phyloP scores from a whole-genome alignment of 2,113 vertebrate species.

The Philantomba maxwellii region DNA sequence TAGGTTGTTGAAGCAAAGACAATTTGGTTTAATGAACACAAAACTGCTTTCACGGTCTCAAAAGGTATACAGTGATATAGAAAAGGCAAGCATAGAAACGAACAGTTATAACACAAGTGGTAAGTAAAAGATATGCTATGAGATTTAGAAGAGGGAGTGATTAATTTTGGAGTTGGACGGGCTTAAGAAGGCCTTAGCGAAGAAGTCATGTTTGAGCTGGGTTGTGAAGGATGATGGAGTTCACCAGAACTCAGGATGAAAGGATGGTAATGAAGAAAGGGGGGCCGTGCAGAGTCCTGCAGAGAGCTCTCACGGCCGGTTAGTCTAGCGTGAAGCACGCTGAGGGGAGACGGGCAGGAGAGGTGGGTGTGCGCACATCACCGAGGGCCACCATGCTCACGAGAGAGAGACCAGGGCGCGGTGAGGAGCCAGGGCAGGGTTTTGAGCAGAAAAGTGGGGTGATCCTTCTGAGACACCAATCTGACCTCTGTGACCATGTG shows the following conservation, averaged over 20 bases:
- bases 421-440: background rate
- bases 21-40: background rate
- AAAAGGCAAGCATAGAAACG: background rate
- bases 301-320: background rate
- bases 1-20: constrained; percentile 15
- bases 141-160: background rate
- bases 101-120: background rate
- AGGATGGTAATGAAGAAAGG: background rate
- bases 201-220: background rate
- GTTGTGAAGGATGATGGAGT: background rate
- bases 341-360: background rate
- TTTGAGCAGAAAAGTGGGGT: background rate
- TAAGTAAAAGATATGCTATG: background rate
- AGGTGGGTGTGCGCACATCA: background rate
- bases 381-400: background rate
- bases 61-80: background rate
- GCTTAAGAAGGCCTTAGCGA: background rate
- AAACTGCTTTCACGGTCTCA: background rate
- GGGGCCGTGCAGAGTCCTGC: background rate
- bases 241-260: background rate
- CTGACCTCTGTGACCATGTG: background rate
- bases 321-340: background rate
- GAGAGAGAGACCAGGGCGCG: background rate
- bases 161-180: background rate
- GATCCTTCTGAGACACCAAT: background rate